Evolutionary conservation across 2,797 vertebrate species (phyloP).

Genomic region (Coracias cyanogaster): DNA sequence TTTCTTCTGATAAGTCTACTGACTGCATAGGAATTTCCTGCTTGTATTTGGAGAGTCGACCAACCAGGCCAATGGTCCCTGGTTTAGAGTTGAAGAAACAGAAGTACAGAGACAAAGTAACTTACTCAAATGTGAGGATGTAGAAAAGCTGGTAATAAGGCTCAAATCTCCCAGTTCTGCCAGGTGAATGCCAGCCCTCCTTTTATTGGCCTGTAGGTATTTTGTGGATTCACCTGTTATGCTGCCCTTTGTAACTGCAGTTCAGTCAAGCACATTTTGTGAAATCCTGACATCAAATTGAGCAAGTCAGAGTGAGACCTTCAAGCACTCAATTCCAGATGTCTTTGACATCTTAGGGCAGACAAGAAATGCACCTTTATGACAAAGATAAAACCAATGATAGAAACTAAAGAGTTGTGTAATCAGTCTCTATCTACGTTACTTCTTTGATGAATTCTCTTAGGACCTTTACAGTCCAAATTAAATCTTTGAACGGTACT

Average conservation of each 20-base stretch:
- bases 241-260: not conserved
- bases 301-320: not conserved
- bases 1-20: not conserved
- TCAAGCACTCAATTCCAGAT: not conserved
- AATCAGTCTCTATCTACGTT: not conserved
- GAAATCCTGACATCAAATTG: not conserved
- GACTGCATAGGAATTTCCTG: not conserved
- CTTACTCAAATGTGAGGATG: not conserved
- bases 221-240: not conserved
- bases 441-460: constrained; percentile 2
- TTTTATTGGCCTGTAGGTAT: not conserved
- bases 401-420: not conserved
- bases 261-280: not conserved
- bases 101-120: not conserved
- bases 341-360: not conserved
- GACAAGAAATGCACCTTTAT: not conserved
- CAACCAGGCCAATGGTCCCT: not conserved
- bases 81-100: not conserved
- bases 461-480: not conserved
- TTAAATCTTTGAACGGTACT: not conserved
- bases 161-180: not conserved
- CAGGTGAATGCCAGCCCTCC: not conserved
- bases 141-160: not conserved
- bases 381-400: not conserved
- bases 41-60: not conserved